These are phyloP conservation scores for Mobula birostris DNA, from an alignment of 2,113 vertebrate genomes.

Conservation along the genomic window DNA sequence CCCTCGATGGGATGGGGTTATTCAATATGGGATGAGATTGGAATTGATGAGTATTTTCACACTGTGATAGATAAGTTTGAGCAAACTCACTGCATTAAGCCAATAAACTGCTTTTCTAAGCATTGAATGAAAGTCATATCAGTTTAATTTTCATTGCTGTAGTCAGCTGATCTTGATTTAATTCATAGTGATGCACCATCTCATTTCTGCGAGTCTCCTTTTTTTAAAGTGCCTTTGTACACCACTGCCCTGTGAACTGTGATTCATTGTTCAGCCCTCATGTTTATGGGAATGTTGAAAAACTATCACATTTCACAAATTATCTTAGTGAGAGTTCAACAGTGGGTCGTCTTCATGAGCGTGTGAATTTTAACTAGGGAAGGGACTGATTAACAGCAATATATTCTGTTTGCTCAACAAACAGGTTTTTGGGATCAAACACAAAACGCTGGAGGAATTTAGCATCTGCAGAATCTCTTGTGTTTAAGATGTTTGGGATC, in stretches of 20 bases:
- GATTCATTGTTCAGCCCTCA: background rate
- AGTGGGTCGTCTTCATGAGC: background rate
- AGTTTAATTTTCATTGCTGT: background rate
- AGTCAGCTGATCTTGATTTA: slow-evolving; percentile 8
- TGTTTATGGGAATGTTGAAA: background rate
- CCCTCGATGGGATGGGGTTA: too few species aligned
- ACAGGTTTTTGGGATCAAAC: background rate
- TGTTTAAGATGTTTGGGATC: background rate
- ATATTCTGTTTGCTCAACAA: background rate
- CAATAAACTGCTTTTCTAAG: too few species aligned
- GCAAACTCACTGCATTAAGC: background rate
- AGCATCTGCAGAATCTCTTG: too few species aligned
- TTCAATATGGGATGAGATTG: background rate
- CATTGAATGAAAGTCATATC: background rate
- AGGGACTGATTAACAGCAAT: background rate
- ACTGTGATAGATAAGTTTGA: background rate
- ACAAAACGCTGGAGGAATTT: too few species aligned
- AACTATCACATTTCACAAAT: background rate
- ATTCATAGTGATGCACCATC: background rate
- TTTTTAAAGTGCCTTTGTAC: background rate
- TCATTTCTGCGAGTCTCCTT: background rate
- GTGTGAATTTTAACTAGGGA: background rate
- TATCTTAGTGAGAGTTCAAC: background rate
- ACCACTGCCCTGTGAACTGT: background rate
- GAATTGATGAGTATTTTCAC: background rate